Evolutionary conservation across 2,797 vertebrate genomes (phyloP).

Genomic region (Chaetodon trifasciatus): DNA sequence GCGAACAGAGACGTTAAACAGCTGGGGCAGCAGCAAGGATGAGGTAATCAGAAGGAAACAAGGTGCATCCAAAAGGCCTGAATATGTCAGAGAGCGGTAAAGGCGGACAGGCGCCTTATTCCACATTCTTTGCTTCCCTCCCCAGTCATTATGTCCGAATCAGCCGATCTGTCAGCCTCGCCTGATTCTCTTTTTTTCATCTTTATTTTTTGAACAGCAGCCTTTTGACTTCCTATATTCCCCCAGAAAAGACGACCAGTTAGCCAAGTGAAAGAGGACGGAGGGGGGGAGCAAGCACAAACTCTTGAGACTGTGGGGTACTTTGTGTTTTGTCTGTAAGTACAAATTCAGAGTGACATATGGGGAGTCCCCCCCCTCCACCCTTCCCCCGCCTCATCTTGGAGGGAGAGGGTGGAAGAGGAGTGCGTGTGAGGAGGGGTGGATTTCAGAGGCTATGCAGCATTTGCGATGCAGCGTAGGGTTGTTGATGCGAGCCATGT

Average conservation of each 20-base stretch:
- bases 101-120: constrained; percentile 47
- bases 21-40: constrained; percentile 46
- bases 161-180: constrained; percentile 66
- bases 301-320: constrained; percentile 64
- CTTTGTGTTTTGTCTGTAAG: constrained; percentile 67
- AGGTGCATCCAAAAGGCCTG: constrained; percentile 70
- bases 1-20: constrained; percentile 55
- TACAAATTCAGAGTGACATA: constrained; percentile 81
- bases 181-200: constrained; percentile 13
- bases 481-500: constrained; percentile 83
- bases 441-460: constrained; percentile 73
- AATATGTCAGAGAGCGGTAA: constrained; percentile 75
- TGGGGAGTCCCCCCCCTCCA: constrained; percentile 38
- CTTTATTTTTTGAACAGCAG: constrained; percentile 30
- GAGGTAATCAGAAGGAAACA: constrained; percentile 74
- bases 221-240: constrained; percentile 50
- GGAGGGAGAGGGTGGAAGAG: constrained; percentile 32
- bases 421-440: constrained; percentile 43
- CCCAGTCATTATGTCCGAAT: constrained; percentile 54
- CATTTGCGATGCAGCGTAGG: constrained; percentile 63
- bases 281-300: constrained; percentile 33
- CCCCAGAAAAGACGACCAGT: constrained; percentile 48
- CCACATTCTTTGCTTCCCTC: constrained; percentile 57
- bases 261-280: constrained; percentile 36
- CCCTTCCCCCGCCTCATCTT: constrained; percentile 16